These are phyloP conservation scores for Rhamphomyia laevipes DNA, from an alignment of 2,888 invertebrate genomes.

Conservation along the genomic window DNA sequence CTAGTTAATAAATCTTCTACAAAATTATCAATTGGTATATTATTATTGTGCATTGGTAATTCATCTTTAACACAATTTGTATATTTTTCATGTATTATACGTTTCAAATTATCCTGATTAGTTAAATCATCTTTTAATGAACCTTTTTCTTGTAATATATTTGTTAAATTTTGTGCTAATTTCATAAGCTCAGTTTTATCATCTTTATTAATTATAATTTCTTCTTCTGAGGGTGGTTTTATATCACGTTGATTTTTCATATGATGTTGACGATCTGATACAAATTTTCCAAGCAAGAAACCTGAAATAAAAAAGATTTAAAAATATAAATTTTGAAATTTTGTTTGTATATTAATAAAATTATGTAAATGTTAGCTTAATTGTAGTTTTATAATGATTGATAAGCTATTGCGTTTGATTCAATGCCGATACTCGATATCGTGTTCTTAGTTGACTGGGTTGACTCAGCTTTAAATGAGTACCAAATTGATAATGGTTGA, in stretches of 20 bases:
- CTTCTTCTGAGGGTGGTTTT: constrained; percentile 18
- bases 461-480: no score
- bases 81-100: constrained; percentile 32
- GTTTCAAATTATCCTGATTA: constrained; percentile 28
- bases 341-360: no score
- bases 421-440: no score
- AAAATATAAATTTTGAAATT: background rate
- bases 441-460: no score
- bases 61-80: constrained; percentile 33
- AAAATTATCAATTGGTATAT: constrained; percentile 26
- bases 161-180: constrained; percentile 16
- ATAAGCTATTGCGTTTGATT: no score
- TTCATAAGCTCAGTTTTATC: constrained; percentile 6
- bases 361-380: no score
- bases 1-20: constrained; percentile 29
- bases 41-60: constrained; percentile 30
- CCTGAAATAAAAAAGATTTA: constrained; percentile 20
- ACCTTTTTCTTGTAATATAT: constrained; percentile 13
- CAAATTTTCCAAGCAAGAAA: constrained; percentile 36
- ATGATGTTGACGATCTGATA: constrained; percentile 30
- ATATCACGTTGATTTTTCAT: constrained; percentile 27
- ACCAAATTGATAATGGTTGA: no score
- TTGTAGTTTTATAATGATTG: no score
- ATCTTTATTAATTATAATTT: constrained; percentile 12
- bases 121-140: constrained; percentile 24